phyloP scores from a whole-genome alignment of 2,888 invertebrate genomes.

The Cantharis rustica region DNA sequence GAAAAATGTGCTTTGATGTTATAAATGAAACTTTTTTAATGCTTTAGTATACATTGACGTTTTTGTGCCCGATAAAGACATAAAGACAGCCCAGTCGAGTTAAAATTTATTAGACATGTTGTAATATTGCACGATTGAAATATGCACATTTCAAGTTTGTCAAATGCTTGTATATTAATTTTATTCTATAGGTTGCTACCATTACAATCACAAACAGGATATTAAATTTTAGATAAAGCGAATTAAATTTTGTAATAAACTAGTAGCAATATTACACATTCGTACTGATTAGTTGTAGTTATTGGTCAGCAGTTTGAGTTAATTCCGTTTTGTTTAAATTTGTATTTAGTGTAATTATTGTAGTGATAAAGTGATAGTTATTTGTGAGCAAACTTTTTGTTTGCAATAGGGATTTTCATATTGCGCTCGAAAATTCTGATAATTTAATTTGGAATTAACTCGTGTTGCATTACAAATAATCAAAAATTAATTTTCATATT shows the following conservation, averaged over 20 bases:
- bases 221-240: conserved; percentile 13
- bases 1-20: neutral
- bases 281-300: conserved; percentile 8
- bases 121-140: neutral
- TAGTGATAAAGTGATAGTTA: conserved; percentile 4
- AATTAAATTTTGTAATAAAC: conserved; percentile 7
- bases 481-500: neutral
- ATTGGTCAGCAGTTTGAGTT: conserved; percentile 6
- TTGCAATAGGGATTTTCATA: neutral
- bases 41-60: neutral
- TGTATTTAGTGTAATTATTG: conserved; percentile 4
- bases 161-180: conserved; percentile 2
- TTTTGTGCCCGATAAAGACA: neutral
- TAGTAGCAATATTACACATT: neutral
- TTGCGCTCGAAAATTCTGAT: neutral
- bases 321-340: conserved; percentile 9
- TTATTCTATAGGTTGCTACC: neutral
- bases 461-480: neutral
- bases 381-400: conserved; percentile 1
- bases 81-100: neutral
- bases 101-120: neutral
- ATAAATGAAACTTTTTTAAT: neutral
- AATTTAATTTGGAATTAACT: neutral
- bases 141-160: neutral
- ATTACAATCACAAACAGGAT: conserved; percentile 9